Conservation (phyloP, 2,113 vertebrate species). For the Vidua macroura region DNA sequence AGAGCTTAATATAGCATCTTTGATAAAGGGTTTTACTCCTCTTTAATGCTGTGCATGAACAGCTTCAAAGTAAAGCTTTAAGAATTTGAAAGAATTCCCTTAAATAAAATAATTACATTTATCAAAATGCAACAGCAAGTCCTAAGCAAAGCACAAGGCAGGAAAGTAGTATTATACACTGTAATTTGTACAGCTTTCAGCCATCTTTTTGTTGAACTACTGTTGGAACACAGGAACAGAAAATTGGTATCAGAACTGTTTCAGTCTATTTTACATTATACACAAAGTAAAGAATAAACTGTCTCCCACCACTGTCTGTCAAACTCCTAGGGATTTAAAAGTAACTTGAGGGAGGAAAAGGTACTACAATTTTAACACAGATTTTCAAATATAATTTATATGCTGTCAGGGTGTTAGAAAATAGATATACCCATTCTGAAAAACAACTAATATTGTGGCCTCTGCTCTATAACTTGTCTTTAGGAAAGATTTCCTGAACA, state of each 20-base stretch:
- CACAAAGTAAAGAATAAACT: background rate
- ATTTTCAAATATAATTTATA: background rate
- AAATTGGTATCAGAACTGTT: background rate
- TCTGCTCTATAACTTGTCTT: background rate
- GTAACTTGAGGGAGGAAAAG: background rate
- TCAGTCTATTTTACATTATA: background rate
- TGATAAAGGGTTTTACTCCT: background rate
- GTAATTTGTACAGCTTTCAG: background rate
- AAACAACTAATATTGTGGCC: background rate
- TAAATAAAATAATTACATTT: background rate
- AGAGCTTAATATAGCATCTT: background rate
- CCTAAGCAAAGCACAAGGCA: background rate
- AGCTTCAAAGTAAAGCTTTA: background rate
- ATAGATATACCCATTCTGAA: background rate
- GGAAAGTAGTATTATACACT: background rate
- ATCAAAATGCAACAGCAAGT: background rate
- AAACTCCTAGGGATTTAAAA: background rate
- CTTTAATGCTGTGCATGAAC: background rate
- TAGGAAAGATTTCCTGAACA: background rate
- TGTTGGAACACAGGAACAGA: background rate
- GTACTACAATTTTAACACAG: background rate
- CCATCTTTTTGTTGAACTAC: background rate
- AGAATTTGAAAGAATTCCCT: background rate
- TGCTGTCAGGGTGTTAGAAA: background rate
- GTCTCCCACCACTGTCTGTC: background rate